A percentile compares a stretch with the other conserved stretches of the same genome.
These are phyloP conservation scores for Mycetomoellerius zeteki DNA, from an alignment of 1,140 invertebrate genomes.

Conservation along the genomic window DNA sequence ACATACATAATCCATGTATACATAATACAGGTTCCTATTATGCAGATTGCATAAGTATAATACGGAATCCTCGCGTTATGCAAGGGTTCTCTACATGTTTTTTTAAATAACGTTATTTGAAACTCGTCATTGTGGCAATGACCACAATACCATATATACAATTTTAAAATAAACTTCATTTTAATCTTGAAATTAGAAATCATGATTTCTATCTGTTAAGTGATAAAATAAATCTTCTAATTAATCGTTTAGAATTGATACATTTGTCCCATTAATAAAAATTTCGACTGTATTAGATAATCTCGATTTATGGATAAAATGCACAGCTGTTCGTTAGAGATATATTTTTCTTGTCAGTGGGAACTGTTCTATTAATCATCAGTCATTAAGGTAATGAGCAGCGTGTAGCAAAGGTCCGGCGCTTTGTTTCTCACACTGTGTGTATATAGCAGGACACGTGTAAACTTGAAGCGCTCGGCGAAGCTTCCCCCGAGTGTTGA, in stretches of 20 bases:
- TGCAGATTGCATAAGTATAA: too few species aligned
- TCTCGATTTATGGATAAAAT: too few species aligned
- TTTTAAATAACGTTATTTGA: background rate
- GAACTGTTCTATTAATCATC: slow-evolving; percentile 46
- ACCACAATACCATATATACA: background rate
- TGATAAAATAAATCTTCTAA: slow-evolving; percentile 8
- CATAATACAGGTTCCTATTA: background rate
- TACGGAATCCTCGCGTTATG: background rate
- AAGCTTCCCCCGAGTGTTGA: slow-evolving; percentile 62
- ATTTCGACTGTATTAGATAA: background rate
- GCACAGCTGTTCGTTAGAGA: background rate
- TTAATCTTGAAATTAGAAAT: slow-evolving; percentile 11
- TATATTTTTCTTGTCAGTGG: background rate
- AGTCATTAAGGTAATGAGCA: slow-evolving; percentile 38
- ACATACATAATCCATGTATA: background rate
- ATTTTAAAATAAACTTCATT: background rate
- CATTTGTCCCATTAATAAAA: background rate
- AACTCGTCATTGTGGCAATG: background rate
- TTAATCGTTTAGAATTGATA: background rate
- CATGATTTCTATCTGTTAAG: background rate
- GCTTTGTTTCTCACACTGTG: slow-evolving; percentile 42
- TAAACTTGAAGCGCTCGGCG: slow-evolving; percentile 39
- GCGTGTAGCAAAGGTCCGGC: background rate
- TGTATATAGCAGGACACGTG: slow-evolving; percentile 35
- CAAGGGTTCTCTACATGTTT: background rate